Base-by-base conservation (phyloP, 2,888 invertebrate species). In the Mythimna vitellina region DNA sequence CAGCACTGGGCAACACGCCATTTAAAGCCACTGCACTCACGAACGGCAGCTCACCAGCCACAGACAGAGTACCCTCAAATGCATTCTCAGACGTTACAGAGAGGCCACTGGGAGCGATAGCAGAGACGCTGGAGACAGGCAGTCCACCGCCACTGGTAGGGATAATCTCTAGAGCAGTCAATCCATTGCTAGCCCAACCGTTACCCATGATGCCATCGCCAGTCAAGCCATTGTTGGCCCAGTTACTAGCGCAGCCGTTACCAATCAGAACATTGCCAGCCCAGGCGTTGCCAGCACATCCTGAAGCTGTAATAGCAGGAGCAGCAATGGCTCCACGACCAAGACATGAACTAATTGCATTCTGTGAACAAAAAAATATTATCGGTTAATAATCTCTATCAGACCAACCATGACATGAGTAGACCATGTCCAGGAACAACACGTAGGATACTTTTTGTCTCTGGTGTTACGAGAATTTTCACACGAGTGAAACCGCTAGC, bases 61-160 rank as follows among this genome's bases (percentile, higher is more conserved):
- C 80, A 12, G 65, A 56, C 22, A 86, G 64, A 46, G 60, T 20
- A 17, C 46, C 46, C 29, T 84, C 86, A 22, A 32, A 85, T 8
- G 60, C 63, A 29, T 84, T 86, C 20, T 85, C 86, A 58, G 86
- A 86, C 3, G 64, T 3, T 3, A 29, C 29, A 29, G 29, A 29
- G 3, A 29, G 29, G 3, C 29, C 29, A 3, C 29, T 29, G 3
- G 29, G 29, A 29, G 29, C 3, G 3, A 29, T 29, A 2, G 29
- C 29, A 20, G 82, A 85, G 0, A n/a, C 8, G 53, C 77, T 86
- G 62, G 79, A 57, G 32, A 85, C 70, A 6, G 78, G 75, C 6
- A 85, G 58, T 58, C 25, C 70, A 25, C 84, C 82, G n/a, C 82
- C 77, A 29, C 72, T 75, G 51, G 89, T 83, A 9, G 81, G 73